Percentiles rank a stretch among this genome's conserved stretches.
Evolutionary conservation across 2,113 vertebrate species (phyloP).

Genomic region (Pomatostomus ruficeps): DNA sequence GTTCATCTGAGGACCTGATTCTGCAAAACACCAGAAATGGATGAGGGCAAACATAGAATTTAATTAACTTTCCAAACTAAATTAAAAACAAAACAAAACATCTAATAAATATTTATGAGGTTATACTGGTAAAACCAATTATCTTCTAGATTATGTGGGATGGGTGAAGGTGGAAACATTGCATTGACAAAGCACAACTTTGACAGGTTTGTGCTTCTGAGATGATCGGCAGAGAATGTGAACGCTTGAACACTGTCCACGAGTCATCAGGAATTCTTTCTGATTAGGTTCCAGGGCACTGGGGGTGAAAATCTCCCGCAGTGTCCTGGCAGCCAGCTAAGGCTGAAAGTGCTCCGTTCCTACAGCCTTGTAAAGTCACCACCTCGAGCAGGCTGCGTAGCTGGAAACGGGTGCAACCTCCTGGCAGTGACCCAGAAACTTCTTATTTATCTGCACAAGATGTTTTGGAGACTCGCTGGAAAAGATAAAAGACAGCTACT

Average conservation of each 20-base stretch:
- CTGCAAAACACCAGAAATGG: not conserved
- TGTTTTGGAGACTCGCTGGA: not conserved
- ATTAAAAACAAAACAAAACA: not conserved
- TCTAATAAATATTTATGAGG: not conserved
- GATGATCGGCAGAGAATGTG: not conserved
- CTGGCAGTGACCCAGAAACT: not conserved
- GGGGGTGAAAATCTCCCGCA: not conserved
- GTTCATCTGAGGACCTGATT: not conserved
- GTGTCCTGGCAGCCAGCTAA: not conserved
- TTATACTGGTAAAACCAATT: not conserved
- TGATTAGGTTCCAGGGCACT: not conserved
- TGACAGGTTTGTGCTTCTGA: not conserved
- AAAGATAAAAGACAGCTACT: not conserved
- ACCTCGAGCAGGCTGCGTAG: not conserved
- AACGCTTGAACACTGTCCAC: not conserved
- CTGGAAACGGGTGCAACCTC: not conserved
- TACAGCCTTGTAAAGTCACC: slow-evolving; percentile 21
- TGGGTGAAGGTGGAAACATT: not conserved
- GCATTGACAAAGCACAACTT: not conserved
- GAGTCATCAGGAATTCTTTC: not conserved
- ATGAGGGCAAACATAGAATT: not conserved
- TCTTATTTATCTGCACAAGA: not conserved
- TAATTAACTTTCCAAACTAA: not conserved
- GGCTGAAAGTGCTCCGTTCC: not conserved
- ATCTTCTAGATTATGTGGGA: not conserved